Evolutionary conservation across 1,140 invertebrate genomes (phyloP).

Genomic region (Mactra quadrangularis): DNA sequence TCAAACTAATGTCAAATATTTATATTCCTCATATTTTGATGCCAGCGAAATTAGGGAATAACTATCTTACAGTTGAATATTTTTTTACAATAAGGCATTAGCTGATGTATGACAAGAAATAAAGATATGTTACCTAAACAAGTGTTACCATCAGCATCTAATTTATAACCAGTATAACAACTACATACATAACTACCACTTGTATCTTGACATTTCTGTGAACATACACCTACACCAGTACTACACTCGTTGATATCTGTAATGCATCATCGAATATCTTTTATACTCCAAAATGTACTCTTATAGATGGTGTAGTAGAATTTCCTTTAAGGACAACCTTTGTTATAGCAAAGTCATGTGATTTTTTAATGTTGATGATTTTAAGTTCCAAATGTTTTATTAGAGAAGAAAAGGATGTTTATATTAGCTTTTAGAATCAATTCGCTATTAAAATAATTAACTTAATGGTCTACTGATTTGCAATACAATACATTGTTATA

Average conservation of each 20-base stretch:
- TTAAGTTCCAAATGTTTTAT: no score
- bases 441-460: not conserved
- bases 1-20: no score
- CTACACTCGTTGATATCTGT: conserved; percentile 50
- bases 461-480: no score
- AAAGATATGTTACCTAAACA: conserved; percentile 43
- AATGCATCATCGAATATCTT: conserved; percentile 12
- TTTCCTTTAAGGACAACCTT: not conserved
- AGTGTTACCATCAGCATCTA: conserved; percentile 25
- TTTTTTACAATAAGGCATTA: no score
- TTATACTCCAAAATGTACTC: not conserved
- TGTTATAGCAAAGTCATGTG: no score
- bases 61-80: no score
- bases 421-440: no score
- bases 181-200: conserved; percentile 43
- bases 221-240: not conserved
- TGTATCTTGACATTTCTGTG: conserved; percentile 34
- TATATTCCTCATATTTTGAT: no score
- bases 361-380: not conserved
- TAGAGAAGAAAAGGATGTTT: no score
- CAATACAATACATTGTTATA: no score
- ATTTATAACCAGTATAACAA: conserved; percentile 41
- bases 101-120: no score
- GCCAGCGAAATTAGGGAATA: no score
- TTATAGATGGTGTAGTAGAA: not conserved